phyloP scores from a whole-genome alignment of 2,888 invertebrate genomes.

The Pterostichus madidus region DNA sequence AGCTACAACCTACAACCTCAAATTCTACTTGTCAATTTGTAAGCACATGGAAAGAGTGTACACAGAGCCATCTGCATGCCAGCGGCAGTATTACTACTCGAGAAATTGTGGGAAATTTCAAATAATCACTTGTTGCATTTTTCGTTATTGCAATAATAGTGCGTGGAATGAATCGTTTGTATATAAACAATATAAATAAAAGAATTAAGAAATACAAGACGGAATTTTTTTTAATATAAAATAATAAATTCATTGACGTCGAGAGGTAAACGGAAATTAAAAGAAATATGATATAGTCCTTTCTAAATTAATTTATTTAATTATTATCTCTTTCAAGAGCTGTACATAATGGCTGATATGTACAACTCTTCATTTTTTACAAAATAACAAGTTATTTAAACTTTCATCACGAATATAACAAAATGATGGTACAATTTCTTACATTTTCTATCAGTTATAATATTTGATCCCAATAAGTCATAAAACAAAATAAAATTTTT shows the following conservation, averaged over 20 bases:
- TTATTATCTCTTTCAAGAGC: conserved; percentile 82
- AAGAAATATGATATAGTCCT: neutral
- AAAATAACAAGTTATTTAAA: conserved; percentile 67
- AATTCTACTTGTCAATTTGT: conserved; percentile 27
- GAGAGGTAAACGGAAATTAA: neutral
- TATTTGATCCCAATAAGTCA: conserved; percentile 8
- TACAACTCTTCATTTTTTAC: conserved; percentile 71
- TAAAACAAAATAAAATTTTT: conserved; percentile 23
- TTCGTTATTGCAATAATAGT: neutral
- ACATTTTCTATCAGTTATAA: conserved; percentile 15
- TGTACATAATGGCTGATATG: conserved; percentile 81
- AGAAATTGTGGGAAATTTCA: conserved; percentile 1
- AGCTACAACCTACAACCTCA: conserved; percentile 39
- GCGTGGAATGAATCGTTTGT: too few species aligned
- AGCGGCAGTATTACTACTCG: neutral
- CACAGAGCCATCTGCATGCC: neutral
- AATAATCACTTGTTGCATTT: neutral
- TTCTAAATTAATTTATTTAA: conserved; percentile 36
- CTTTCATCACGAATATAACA: conserved; percentile 42
- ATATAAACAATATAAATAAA: neutral
- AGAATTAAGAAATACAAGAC: neutral
- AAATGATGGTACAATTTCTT: conserved; percentile 21
- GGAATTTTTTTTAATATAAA: too few species aligned
- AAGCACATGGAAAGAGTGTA: conserved; percentile 25
- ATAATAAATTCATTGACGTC: too few species aligned